Evolutionary conservation across 64 coral and sea anemone genomes (phyloP).

Genomic region (Stichodactyla mertensii): DNA sequence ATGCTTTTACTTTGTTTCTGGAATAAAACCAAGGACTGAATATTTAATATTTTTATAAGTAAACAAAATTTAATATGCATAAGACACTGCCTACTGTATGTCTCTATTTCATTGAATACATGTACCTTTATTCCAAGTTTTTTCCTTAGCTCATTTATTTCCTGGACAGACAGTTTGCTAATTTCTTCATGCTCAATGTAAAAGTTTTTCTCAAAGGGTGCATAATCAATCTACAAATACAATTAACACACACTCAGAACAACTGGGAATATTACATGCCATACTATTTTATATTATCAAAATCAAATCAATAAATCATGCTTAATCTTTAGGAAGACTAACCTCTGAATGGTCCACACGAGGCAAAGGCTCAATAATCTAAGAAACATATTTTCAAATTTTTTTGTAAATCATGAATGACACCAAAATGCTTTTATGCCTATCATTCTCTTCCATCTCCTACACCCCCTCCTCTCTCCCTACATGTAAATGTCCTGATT

Average conservation of each 20-base stretch:
- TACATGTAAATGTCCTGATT: too few species aligned
- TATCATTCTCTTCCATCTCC: too few species aligned
- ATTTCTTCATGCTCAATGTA: slow-evolving; percentile 90
- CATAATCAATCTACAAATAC: slow-evolving; percentile 82
- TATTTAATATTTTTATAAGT: too few species aligned
- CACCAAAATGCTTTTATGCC: too few species aligned
- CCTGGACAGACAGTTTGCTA: slow-evolving; percentile 43
- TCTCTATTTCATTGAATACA: background rate
- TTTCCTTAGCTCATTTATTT: slow-evolving; percentile 67
- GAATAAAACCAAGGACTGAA: too few species aligned
- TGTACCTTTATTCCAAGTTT: slow-evolving; percentile 96
- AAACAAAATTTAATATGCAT: too few species aligned
- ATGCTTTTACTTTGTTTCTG: too few species aligned
- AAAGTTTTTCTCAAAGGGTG: slow-evolving; percentile 88
- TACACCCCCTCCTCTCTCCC: too few species aligned
- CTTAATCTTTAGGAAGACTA: background rate
- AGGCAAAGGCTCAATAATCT: slow-evolving; percentile 97
- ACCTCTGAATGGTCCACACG: slow-evolving; percentile 93
- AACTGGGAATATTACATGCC: too few species aligned
- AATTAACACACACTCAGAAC: background rate
- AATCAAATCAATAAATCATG: background rate
- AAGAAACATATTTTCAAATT: background rate
- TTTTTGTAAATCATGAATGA: background rate
- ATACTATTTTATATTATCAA: background rate
- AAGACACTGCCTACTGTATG: background rate